phyloP scores from a whole-genome alignment of 1,140 invertebrate species.

The Meloidogyne hapla region DNA sequence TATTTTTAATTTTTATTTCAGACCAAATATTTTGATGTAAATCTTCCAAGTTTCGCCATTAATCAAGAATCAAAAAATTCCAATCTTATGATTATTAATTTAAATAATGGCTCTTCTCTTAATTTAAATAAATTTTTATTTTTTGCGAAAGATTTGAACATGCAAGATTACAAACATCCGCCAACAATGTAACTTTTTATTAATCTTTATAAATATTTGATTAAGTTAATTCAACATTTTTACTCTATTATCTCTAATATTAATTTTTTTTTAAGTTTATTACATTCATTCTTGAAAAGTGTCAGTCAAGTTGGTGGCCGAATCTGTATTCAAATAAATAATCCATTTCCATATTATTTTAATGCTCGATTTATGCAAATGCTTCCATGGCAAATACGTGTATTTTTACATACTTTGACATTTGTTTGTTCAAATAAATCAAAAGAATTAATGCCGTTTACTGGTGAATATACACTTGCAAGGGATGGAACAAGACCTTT shows the following conservation, averaged over 20 bases:
- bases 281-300: conserved; percentile 33
- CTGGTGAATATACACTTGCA: conserved; percentile 22
- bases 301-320: conserved; percentile 28
- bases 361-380: conserved; percentile 33
- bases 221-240: not conserved
- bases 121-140: not conserved
- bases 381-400: conserved; percentile 44
- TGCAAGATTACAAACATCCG: not conserved
- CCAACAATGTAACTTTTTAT: not conserved
- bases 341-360: conserved; percentile 13
- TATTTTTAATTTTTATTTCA: not conserved
- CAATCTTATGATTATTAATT: not conserved
- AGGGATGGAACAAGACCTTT: conserved; percentile 26
- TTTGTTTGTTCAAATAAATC: conserved; percentile 17
- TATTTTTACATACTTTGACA: conserved; percentile 44
- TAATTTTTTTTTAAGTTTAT: not conserved
- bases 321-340: conserved; percentile 30
- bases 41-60: not conserved
- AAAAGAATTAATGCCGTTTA: not conserved
- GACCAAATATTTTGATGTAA: not conserved
- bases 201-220: not conserved
- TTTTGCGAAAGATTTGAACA: not conserved
- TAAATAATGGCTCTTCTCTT: not conserved
- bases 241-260: not conserved
- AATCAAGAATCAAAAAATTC: not conserved